A percentile compares a stretch with the other conserved stretches of the same genome.
These are phyloP conservation scores for Lysandra bellargus DNA, from an alignment of 2,888 invertebrate genomes.

Conservation along the genomic window DNA sequence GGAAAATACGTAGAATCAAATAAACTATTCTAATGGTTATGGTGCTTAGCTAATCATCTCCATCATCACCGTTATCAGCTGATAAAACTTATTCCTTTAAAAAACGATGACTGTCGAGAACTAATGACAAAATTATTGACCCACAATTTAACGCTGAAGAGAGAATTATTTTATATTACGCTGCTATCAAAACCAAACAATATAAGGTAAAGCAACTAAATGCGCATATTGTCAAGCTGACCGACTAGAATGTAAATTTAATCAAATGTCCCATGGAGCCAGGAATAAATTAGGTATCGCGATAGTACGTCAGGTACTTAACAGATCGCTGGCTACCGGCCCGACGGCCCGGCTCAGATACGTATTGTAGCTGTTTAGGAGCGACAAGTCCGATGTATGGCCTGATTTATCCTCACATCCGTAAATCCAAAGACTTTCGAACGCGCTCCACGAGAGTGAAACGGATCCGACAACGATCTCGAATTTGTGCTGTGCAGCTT, in stretches of 20 bases:
- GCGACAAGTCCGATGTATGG: conserved; percentile 48
- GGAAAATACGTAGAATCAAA: background rate
- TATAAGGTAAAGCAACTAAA: background rate
- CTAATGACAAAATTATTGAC: background rate
- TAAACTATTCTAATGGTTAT: background rate
- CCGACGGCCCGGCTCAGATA: conserved; percentile 44
- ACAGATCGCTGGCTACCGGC: conserved; percentile 38
- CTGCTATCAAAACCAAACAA: too few relatives aligned
- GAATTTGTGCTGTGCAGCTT: background rate
- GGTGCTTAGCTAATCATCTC: too few relatives aligned
- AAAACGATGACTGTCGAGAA: background rate
- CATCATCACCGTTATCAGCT: too few relatives aligned
- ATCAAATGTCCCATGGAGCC: background rate
- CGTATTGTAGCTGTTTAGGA: conserved; percentile 36
- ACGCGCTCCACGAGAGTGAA: conserved; percentile 42
- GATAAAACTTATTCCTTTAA: background rate
- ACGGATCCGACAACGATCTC: conserved; percentile 29
- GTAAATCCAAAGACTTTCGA: conserved; percentile 38
- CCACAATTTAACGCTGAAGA: too few relatives aligned
- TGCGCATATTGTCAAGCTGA: background rate
- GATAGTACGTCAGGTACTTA: conserved; percentile 38
- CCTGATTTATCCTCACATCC: conserved; percentile 66
- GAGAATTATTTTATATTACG: too few relatives aligned
- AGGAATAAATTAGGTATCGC: conserved; percentile 20
- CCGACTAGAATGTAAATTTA: background rate